Evolutionary conservation across 1,140 invertebrate species (phyloP), one percentile per base, ranked within the genome.

Genomic region (Stenopsyche tienmushanensis): DNA sequence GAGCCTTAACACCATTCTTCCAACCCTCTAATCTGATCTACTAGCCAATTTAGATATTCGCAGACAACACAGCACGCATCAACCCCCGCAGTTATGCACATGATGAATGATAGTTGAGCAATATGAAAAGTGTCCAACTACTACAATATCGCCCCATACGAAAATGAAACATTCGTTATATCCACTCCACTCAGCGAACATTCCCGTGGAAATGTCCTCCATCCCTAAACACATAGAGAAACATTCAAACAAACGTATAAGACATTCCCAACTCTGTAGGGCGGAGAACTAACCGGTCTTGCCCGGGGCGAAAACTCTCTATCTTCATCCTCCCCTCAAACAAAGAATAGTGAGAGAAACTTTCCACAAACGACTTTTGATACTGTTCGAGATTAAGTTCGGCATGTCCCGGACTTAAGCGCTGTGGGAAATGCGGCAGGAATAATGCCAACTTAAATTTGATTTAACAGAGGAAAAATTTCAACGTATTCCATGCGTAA

Each of bases 321-420:
- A 21, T 15, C 18, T 25, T 21, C 49, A n/a, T 20, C 55, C 23
- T 34, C 23, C 29, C 24, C 29, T 13, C 50, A 44, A 41, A 55
- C 57, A 66, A 66, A 62, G 66, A 64, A 53, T 59, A 25, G 23
- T 29, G 44, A 24, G 7, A 24, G 17, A 55, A 65, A 57, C 47
- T 64, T 63, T 60, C 41, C 49, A 20, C 47, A 65, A 65, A 69
- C 66, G 62, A 65, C 66, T 68, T 68, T 60, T 55, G 60, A 64
- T 65, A 57, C 57, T 57, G 62, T 63, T 62, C 50, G 23, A 65
- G 66, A 69, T 69, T 69, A 62, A 64, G 66, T 65, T 64, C 57
- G 66, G 41, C 57, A 41, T 65, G 62, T 69, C 42, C 55, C 25
- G 42, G 17, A 44, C 53, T 63, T 34, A 63, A 63, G 10, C 57